Evolutionary conservation across 2,888 invertebrate genomes (phyloP).

Genomic region (Ophion ventricosus): DNA sequence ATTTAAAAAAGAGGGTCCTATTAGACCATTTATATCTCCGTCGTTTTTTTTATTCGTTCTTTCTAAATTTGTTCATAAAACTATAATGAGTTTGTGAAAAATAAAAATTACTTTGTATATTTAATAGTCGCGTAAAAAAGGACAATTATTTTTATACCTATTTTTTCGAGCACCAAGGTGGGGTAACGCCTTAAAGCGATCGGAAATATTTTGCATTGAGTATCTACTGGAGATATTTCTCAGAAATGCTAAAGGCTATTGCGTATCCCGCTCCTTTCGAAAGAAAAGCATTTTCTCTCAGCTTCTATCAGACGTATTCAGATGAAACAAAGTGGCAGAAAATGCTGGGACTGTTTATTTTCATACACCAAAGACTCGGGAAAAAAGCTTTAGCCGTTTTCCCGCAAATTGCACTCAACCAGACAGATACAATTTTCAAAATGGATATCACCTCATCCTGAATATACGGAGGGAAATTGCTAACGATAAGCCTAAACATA

Average conservation of each 20-base stretch:
- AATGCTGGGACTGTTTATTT: neutral
- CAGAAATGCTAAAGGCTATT: neutral
- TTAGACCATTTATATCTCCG: too few relatives aligned
- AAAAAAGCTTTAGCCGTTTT: neutral
- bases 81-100: too few relatives aligned
- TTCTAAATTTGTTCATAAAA: too few relatives aligned
- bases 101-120: too few relatives aligned
- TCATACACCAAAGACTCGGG: neutral
- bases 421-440: neutral
- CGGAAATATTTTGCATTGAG: neutral
- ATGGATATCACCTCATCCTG: neutral
- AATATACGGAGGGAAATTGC: too few relatives aligned
- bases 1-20: too few relatives aligned
- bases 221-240: neutral
- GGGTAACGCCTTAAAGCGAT: too few relatives aligned
- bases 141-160: too few relatives aligned
- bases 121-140: too few relatives aligned
- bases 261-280: neutral
- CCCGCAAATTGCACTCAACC: neutral
- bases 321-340: neutral
- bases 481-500: too few relatives aligned
- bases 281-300: neutral
- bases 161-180: too few relatives aligned
- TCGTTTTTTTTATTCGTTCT: too few relatives aligned
- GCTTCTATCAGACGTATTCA: neutral